These are phyloP conservation scores for Zaprionus camerounensis DNA, from an alignment of 1,140 invertebrate genomes.

Conservation along the genomic window DNA sequence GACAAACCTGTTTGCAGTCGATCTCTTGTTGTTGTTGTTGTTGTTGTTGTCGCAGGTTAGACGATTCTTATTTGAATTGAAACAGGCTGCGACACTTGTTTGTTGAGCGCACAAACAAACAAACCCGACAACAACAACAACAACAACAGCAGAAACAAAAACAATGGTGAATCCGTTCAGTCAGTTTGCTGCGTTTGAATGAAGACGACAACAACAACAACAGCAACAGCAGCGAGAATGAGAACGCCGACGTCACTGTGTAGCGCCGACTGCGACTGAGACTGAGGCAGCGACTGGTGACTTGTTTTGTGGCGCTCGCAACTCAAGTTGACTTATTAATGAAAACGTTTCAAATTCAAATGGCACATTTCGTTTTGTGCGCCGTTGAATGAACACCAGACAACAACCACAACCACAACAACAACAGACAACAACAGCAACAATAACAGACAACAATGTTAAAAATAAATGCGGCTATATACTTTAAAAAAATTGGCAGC, in stretches of 20 bases:
- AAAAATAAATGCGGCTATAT: conserved; percentile 28
- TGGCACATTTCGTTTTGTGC: conserved; percentile 68
- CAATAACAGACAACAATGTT: conserved; percentile 21
- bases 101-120: conserved; percentile 44
- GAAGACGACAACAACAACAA: conserved; percentile 36
- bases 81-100: conserved; percentile 75
- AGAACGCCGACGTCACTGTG: neutral
- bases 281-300: conserved; percentile 32
- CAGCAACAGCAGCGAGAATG: neutral
- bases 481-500: conserved; percentile 48
- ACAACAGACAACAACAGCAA: conserved; percentile 17
- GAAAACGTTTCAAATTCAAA: conserved; percentile 73
- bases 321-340: conserved; percentile 69
- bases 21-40: conserved; percentile 42
- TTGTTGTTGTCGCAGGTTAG: conserved; percentile 37
- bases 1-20: conserved; percentile 69
- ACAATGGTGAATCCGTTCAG: conserved; percentile 7
- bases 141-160: conserved; percentile 13
- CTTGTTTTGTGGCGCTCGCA: conserved; percentile 42
- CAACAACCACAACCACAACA: conserved; percentile 16
- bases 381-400: conserved; percentile 62
- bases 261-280: conserved; percentile 8
- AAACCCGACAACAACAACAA: conserved; percentile 50
- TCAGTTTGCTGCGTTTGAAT: conserved; percentile 52
- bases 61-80: conserved; percentile 62